Percentiles rank a stretch among this genome's conserved stretches.
phyloP scores from a whole-genome alignment of 2,113 vertebrate species.

The Corapipo altera region DNA sequence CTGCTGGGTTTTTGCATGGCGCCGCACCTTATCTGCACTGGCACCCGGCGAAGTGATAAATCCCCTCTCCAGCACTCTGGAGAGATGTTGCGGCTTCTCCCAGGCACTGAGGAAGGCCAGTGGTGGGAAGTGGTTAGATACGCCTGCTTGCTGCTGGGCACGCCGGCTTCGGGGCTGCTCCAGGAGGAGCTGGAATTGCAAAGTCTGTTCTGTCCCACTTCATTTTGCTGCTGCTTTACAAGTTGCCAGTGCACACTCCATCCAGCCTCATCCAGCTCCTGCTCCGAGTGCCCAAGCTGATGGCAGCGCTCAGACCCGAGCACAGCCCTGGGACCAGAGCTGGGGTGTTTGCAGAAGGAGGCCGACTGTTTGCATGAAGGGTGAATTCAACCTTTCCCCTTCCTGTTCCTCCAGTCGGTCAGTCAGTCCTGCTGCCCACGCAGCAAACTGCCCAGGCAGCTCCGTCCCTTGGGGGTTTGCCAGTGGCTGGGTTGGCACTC shows the following conservation, averaged over 20 bases:
- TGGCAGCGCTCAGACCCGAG: accelerated
- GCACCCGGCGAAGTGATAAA: slow-evolving; percentile 21
- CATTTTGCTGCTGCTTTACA: neutral
- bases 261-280: neutral
- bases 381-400: slow-evolving; percentile 28
- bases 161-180: accelerated
- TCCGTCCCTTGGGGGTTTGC: neutral
- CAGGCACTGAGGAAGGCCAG: neutral
- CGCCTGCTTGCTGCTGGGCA: neutral
- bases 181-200: neutral
- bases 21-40: slow-evolving; percentile 8
- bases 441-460: neutral
- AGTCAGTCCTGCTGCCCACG: neutral
- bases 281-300: accelerated
- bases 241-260: accelerated
- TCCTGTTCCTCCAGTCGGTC: neutral
- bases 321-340: neutral
- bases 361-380: neutral
- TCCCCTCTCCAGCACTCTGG: neutral
- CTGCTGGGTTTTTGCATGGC: neutral
- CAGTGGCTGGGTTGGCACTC: accelerated
- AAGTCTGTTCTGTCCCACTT: neutral
- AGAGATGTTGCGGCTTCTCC: slow-evolving; percentile 1
- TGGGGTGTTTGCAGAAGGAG: neutral
- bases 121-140: neutral